These are phyloP conservation scores for Trypoxylus dichotomus DNA, from an alignment of 1,140 invertebrate genomes.

Conservation along the genomic window DNA sequence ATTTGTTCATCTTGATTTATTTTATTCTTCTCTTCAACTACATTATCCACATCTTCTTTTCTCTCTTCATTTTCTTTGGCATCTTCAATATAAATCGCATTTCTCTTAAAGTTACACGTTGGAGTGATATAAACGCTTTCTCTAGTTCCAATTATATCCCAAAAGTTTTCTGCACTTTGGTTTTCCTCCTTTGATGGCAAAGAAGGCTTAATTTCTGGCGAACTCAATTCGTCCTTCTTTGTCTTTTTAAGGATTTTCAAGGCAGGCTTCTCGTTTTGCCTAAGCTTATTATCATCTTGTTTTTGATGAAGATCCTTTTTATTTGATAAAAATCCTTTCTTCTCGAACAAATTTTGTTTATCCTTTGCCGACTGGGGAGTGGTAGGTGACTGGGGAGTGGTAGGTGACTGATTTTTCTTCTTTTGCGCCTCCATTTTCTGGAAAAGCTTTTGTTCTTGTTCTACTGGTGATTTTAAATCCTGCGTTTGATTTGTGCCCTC, in stretches of 20 bases:
- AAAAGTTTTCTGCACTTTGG: conserved; percentile 54
- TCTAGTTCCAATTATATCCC: conserved; percentile 57
- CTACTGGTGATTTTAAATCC: too few relatives aligned
- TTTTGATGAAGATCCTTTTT: too few relatives aligned
- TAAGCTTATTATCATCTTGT: background rate
- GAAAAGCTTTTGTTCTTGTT: too few relatives aligned
- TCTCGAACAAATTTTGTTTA: too few relatives aligned
- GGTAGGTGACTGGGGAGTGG: too few relatives aligned
- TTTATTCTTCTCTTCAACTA: background rate
- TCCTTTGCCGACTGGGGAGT: too few relatives aligned
- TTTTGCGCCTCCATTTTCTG: too few relatives aligned
- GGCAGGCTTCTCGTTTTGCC: conserved; percentile 26
- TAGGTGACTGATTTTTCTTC: too few relatives aligned
- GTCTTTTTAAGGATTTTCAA: conserved; percentile 21
- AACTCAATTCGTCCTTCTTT: background rate
- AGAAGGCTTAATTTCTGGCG: background rate
- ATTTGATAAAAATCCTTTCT: too few relatives aligned
- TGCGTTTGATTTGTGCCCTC: too few relatives aligned
- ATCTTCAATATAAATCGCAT: background rate
- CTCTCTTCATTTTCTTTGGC: background rate
- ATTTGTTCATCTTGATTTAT: background rate
- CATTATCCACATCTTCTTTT: background rate
- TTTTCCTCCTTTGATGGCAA: conserved; percentile 37
- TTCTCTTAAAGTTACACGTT: background rate
- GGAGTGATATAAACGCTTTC: conserved; percentile 15